Evolutionary conservation across 2,797 vertebrate genomes (phyloP).

Genomic region (Loriculus beryllinus): DNA sequence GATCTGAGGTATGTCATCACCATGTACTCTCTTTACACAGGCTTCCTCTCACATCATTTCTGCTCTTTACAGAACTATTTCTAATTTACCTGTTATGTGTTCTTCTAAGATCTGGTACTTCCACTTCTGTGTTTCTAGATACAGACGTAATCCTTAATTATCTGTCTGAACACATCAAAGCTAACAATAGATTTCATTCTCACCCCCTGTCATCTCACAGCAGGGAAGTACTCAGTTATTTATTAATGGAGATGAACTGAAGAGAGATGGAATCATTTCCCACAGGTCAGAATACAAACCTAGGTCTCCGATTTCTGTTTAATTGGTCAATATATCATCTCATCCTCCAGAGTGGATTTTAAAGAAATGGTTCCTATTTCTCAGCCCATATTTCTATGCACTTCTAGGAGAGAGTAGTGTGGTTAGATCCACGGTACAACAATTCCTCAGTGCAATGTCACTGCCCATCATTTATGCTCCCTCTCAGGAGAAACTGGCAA

Average conservation of each 20-base stretch:
- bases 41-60: not conserved
- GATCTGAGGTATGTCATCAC: not conserved
- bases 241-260: not conserved
- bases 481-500: not conserved
- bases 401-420: not conserved
- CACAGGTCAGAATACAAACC: not conserved
- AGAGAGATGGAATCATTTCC: not conserved
- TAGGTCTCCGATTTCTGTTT: not conserved
- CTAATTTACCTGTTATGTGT: not conserved
- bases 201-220: not conserved
- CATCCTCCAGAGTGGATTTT: not conserved
- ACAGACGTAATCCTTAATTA: not conserved
- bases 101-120: not conserved
- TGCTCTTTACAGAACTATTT: not conserved
- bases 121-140: not conserved
- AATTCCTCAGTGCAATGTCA: not conserved
- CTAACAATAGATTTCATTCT: not conserved
- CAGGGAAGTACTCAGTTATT: not conserved
- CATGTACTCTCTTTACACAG: accelerated
- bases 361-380: not conserved
- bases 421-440: not conserved
- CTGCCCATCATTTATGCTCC: not conserved
- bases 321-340: not conserved
- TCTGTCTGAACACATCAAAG: not conserved
- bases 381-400: not conserved